These are phyloP conservation scores for Saguinus imperator DNA, from an alignment of 2,113 vertebrate genomes.

Conservation along the genomic window DNA sequence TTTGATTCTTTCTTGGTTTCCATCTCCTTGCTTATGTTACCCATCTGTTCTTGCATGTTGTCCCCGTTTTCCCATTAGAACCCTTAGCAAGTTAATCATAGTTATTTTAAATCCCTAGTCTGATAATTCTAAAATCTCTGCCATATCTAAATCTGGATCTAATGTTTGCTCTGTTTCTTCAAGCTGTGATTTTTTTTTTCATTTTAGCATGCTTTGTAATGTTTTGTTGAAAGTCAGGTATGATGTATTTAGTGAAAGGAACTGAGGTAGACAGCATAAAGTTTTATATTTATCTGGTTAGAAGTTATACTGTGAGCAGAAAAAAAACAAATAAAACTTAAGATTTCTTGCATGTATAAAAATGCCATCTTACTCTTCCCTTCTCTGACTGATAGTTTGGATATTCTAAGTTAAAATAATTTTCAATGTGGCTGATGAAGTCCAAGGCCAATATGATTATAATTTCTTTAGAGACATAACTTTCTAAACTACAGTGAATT, in stretches of 20 bases:
- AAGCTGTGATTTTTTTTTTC: not conserved
- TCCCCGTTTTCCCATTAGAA: not conserved
- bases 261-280: not conserved
- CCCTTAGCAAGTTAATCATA: not conserved
- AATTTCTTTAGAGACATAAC: not conserved
- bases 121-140: constrained; percentile 16
- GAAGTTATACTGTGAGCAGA: not conserved
- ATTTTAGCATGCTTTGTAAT: not conserved
- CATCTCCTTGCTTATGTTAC: not conserved
- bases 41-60: not conserved
- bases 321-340: too few relatives aligned
- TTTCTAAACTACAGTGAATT: not conserved
- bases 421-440: not conserved
- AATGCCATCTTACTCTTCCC: not conserved
- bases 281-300: not conserved
- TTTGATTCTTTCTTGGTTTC: not conserved
- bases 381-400: not conserved
- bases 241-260: not conserved
- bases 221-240: not conserved
- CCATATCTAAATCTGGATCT: not conserved
- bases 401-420: not conserved
- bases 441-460: not conserved
- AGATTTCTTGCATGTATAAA: not conserved
- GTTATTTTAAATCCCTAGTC: not conserved
- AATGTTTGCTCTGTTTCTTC: not conserved